Evolutionary conservation across 2,888 invertebrate genomes (phyloP).

Genomic region (Caenorhabditis sp.): DNA sequence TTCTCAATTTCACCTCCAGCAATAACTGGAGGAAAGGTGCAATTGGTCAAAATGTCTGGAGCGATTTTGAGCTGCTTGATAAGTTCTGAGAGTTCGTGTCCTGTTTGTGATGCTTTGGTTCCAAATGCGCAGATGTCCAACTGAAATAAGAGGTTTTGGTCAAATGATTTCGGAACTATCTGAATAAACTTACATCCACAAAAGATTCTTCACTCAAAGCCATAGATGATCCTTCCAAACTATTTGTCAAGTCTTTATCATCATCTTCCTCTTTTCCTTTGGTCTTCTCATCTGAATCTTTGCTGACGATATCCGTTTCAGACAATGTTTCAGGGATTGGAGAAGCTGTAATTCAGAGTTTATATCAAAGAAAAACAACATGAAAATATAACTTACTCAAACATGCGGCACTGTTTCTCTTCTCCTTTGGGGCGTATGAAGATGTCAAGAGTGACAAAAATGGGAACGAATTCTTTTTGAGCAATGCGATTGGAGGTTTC

Average conservation of each 20-base stretch:
- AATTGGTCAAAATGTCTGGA: constrained; percentile 19
- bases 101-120: background rate
- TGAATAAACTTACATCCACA: constrained; percentile 54
- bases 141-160: no score
- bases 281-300: constrained; percentile 8
- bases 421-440: constrained; percentile 33
- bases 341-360: no score
- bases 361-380: no score
- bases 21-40: background rate
- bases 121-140: background rate
- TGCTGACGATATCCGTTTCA: background rate
- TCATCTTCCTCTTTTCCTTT: constrained; percentile 16
- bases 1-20: background rate
- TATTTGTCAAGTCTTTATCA: constrained; percentile 16
- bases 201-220: constrained; percentile 56
- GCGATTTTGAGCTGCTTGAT: constrained; percentile 26
- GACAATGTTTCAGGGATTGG: background rate
- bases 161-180: no score
- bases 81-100: constrained; percentile 23
- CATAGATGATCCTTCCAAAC: constrained; percentile 14
- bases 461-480: constrained; percentile 34
- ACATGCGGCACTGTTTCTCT: constrained; percentile 19
- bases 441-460: constrained; percentile 36
- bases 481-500: constrained; percentile 19
- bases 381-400: constrained; percentile 24